Conservation (phyloP, 2,888 invertebrate species). For the Temnothorax ravouxi region DNA sequence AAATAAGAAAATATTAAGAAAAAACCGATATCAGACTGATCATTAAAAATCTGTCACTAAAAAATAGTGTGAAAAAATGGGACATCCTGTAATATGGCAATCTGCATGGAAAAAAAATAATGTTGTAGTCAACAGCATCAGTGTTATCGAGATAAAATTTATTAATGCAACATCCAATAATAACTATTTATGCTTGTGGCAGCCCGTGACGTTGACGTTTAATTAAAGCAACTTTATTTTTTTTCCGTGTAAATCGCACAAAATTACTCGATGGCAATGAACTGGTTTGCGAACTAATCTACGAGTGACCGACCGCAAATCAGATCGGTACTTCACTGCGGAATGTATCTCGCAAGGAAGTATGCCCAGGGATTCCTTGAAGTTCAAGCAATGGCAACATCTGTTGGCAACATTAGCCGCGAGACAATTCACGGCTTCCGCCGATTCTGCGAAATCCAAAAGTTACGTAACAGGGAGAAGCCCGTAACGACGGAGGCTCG, state of each 20-base stretch:
- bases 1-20: neutral
- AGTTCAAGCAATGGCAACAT: slow-evolving; percentile 60
- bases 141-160: no score
- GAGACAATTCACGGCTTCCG: slow-evolving; percentile 63
- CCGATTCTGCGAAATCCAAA: slow-evolving; percentile 59
- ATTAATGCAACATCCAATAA: no score
- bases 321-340: slow-evolving; percentile 41
- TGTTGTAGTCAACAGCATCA: no score
- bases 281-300: slow-evolving; percentile 48
- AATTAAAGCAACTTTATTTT: no score
- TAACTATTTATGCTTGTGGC: no score
- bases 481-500: slow-evolving; percentile 61
- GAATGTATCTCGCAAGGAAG: slow-evolving; percentile 51
- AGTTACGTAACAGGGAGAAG: slow-evolving; percentile 62
- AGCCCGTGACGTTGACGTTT: no score
- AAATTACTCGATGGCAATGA: neutral
- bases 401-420: slow-evolving; percentile 57
- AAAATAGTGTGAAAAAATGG: neutral
- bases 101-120: neutral
- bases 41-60: neutral
- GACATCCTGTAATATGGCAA: neutral
- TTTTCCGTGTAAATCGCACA: neutral
- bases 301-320: slow-evolving; percentile 55
- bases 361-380: slow-evolving; percentile 36
- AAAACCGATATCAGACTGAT: neutral